Percentiles rank a stretch among this genome's conserved stretches.
Conservation (phyloP, 2,113 vertebrate genomes). For the Heptranchias perlo region DNA sequence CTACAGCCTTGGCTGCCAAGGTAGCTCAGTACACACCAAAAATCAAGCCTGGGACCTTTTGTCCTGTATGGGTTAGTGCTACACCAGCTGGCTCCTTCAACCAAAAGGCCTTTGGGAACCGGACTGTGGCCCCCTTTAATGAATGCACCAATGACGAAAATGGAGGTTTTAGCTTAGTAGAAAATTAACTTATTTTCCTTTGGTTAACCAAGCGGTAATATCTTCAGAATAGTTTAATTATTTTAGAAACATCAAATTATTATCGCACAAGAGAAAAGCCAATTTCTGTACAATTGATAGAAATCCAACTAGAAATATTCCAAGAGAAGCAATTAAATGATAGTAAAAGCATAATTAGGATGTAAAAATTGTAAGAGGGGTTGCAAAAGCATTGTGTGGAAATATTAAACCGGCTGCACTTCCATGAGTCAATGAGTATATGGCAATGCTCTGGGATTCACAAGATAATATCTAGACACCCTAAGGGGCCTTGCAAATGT, state of each 20-base stretch:
- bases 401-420: conserved; percentile 1
- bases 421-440: neutral
- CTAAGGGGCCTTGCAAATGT: neutral
- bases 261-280: neutral
- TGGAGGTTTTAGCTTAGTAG: too few relatives aligned
- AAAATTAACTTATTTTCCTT: neutral
- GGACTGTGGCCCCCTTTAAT: neutral
- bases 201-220: neutral
- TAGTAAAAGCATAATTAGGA: conserved; percentile 2
- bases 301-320: neutral
- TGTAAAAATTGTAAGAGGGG: neutral
- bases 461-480: neutral
- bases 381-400: neutral
- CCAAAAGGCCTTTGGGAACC: neutral
- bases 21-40: neutral
- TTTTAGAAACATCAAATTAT: neutral
- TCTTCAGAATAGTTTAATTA: conserved; percentile 7
- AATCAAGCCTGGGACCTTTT: neutral
- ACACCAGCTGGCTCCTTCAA: neutral
- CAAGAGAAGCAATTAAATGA: neutral
- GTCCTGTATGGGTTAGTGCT: neutral
- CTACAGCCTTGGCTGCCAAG: too few relatives aligned
- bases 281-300: neutral
- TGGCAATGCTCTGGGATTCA: neutral
- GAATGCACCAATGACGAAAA: neutral